phyloP scores from a whole-genome alignment of 2,888 invertebrate species.

The Steromphala cineraria region DNA sequence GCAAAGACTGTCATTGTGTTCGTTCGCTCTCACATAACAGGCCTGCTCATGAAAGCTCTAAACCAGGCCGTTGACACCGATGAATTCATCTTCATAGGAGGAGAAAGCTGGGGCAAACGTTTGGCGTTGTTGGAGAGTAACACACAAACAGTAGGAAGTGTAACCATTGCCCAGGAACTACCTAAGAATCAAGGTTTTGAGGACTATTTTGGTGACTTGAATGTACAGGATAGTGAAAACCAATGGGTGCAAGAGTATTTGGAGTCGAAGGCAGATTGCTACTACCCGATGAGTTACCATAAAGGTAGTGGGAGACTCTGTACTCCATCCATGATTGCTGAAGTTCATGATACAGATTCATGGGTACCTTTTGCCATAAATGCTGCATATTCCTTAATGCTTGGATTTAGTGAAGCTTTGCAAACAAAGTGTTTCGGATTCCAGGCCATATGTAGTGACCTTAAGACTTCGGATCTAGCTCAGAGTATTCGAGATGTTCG shows the following conservation, averaged over 20 bases:
- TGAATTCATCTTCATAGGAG: conserved; percentile 13
- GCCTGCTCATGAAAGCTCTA: not conserved
- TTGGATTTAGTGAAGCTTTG: not conserved
- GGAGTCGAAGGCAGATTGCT: not conserved
- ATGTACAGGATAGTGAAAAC: not conserved
- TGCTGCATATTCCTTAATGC: not conserved
- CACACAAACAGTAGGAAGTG: not conserved
- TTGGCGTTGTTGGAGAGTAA: not conserved
- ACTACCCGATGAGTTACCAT: not conserved
- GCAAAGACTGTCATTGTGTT: conserved; percentile 10
- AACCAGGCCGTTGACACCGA: not conserved
- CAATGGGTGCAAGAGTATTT: not conserved
- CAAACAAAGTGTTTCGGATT: not conserved
- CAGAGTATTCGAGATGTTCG: not conserved
- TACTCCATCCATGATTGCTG: not conserved
- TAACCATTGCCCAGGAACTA: conserved; percentile 1
- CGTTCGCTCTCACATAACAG: not conserved
- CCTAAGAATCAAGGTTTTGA: not conserved
- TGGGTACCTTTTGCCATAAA: conserved; percentile 10
- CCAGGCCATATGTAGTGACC: not conserved
- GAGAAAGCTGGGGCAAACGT: conserved; percentile 9
- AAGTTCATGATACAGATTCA: not conserved
- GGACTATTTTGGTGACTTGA: not conserved
- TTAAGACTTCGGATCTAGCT: not conserved
- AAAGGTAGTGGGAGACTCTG: not conserved